A percentile compares a stretch with the other conserved stretches of the same genome.
phyloP scores from a whole-genome alignment of 64 coral and sea anemone genomes.

The Trachythela sp. region DNA sequence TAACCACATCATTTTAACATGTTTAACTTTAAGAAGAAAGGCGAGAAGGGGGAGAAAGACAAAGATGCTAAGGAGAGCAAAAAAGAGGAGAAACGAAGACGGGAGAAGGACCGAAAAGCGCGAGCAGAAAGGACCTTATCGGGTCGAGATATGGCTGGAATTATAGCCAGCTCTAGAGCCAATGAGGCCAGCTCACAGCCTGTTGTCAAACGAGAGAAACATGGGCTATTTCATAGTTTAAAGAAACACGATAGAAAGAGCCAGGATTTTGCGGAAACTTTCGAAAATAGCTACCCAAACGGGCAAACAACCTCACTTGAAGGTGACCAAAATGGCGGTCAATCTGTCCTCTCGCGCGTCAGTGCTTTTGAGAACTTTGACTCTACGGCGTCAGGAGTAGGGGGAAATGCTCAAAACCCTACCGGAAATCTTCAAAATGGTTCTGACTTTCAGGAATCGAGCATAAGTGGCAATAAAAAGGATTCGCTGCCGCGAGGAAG shows the following conservation, averaged over 20 bases:
- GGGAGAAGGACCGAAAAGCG: conserved; percentile 2
- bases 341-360: not conserved
- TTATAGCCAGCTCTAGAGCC: not conserved
- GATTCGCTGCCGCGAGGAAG: not conserved
- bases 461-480: not conserved
- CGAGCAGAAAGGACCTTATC: not conserved
- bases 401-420: not conserved
- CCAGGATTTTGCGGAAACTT: not conserved
- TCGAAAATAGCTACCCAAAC: not conserved
- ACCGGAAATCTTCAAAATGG: not conserved
- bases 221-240: conserved; percentile 6
- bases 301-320: not conserved
- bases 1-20: conserved; percentile 2
- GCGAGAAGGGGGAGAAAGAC: not conserved
- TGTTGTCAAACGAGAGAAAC: not conserved
- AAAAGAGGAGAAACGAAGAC: conserved; percentile 14
- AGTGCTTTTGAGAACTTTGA: not conserved
- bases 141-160: not conserved
- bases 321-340: not conserved
- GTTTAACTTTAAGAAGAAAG: conserved; percentile 15
- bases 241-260: conserved; percentile 16
- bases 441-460: not conserved
- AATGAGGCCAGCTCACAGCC: not conserved
- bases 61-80: conserved; percentile 7
- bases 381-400: not conserved